A percentile compares a stretch with the other conserved stretches of the same genome.
Evolutionary conservation across 2,797 vertebrate species (phyloP).

Genomic region (Carduelis carduelis): DNA sequence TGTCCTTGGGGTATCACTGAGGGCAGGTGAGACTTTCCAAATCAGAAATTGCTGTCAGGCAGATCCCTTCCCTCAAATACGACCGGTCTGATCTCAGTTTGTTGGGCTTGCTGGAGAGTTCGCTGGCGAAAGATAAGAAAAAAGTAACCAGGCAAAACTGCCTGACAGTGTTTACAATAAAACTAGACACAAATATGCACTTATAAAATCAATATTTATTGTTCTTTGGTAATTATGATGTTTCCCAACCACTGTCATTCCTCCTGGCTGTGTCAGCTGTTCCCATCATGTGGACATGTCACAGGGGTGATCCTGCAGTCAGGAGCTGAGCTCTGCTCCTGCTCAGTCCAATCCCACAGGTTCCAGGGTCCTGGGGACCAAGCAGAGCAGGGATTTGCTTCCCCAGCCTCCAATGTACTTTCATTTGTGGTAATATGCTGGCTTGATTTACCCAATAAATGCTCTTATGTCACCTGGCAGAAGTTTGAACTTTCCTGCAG

Average conservation of each 20-base stretch:
- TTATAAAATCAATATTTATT: not conserved
- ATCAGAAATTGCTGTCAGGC: not conserved
- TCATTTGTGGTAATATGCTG: rapidly evolving
- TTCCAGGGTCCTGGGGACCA: rapidly evolving
- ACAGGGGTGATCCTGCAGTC: rapidly evolving
- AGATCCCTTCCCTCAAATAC: not conserved
- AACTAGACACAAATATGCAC: not conserved
- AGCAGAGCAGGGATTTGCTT: not conserved
- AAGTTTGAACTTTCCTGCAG: not conserved
- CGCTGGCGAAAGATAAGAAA: not conserved
- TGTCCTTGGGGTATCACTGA: not conserved
- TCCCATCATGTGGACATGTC: not conserved
- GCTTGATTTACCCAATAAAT: not conserved
- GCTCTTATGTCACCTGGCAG: not conserved
- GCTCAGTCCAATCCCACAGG: rapidly evolving
- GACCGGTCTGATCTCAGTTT: not conserved
- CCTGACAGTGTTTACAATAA: not conserved
- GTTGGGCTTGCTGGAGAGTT: not conserved
- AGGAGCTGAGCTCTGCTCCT: not conserved
- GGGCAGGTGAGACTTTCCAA: not conserved
- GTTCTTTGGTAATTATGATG: not conserved
- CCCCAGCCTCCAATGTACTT: rapidly evolving
- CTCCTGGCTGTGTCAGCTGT: not conserved
- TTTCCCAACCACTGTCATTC: not conserved
- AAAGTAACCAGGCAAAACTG: not conserved